Evolutionary conservation across 2,888 invertebrate species (phyloP).

Genomic region (Pimpla rufipes): DNA sequence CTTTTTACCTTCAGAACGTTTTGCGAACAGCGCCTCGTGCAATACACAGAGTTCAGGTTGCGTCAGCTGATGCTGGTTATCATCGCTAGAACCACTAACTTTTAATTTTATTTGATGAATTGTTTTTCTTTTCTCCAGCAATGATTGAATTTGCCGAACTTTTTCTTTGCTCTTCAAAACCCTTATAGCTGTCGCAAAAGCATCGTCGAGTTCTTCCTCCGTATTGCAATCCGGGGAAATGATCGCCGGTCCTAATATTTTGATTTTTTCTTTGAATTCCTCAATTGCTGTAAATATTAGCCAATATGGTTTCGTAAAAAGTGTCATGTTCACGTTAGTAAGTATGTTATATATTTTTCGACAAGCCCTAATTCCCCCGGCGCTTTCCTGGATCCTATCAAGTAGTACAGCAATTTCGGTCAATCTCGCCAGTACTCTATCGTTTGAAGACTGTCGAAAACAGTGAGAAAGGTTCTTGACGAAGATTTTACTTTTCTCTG

Average conservation of each 20-base stretch:
- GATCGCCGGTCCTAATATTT: neutral
- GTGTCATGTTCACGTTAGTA: neutral
- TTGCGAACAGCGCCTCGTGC: neutral
- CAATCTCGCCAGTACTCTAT: neutral
- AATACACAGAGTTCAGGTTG: neutral
- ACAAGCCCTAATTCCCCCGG: neutral
- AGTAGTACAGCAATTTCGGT: neutral
- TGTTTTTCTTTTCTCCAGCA: neutral
- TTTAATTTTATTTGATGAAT: slow-evolving; percentile 3
- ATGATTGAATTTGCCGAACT: neutral
- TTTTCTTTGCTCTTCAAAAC: neutral
- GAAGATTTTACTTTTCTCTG: neutral
- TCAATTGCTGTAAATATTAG: neutral
- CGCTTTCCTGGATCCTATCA: neutral
- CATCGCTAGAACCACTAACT: neutral
- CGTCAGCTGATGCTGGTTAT: neutral
- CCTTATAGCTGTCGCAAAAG: neutral
- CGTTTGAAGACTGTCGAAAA: neutral
- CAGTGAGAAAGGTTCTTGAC: neutral
- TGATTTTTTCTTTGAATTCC: slow-evolving; percentile 1
- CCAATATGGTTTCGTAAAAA: neutral
- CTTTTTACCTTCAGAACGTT: neutral
- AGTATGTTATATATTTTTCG: neutral
- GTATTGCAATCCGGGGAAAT: neutral
- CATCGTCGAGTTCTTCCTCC: neutral